These are phyloP conservation scores for Glossophaga mutica DNA, from an alignment of 2,797 vertebrate genomes.

Conservation along the genomic window DNA sequence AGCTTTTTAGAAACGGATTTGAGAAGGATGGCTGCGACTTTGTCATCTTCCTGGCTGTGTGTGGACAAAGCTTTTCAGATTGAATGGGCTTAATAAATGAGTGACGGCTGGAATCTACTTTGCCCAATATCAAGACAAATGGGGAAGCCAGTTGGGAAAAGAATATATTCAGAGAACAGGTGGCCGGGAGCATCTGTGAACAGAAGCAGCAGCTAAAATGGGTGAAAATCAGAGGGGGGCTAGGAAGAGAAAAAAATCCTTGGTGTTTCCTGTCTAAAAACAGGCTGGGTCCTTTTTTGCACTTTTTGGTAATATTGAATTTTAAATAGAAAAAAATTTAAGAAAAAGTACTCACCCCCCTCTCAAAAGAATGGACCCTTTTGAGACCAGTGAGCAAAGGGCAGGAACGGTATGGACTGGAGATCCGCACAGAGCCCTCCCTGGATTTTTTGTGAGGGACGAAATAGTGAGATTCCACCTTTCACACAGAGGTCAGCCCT, in stretches of 20 bases:
- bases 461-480: background rate
- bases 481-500: background rate
- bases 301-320: background rate
- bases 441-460: background rate
- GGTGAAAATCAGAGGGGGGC: slow-evolving; percentile 41
- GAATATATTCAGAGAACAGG: slow-evolving; percentile 55
- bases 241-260: background rate
- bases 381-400: background rate
- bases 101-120: slow-evolving; percentile 51
- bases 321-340: background rate
- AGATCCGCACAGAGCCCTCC: background rate
- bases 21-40: background rate
- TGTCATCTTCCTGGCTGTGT: slow-evolving; percentile 26
- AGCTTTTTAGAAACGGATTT: background rate
- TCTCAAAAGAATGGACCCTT: background rate
- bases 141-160: slow-evolving; percentile 43
- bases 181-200: slow-evolving; percentile 51
- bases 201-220: slow-evolving; percentile 51
- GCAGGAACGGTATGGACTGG: background rate
- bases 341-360: background rate
- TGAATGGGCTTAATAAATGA: slow-evolving; percentile 50
- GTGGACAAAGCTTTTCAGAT: slow-evolving; percentile 15
- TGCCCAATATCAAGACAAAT: slow-evolving; percentile 59
- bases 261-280: slow-evolving; percentile 41
- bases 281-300: background rate